These are phyloP conservation scores for Empidonax alnorum DNA, from an alignment of 2,113 vertebrate species.

Conservation along the genomic window DNA sequence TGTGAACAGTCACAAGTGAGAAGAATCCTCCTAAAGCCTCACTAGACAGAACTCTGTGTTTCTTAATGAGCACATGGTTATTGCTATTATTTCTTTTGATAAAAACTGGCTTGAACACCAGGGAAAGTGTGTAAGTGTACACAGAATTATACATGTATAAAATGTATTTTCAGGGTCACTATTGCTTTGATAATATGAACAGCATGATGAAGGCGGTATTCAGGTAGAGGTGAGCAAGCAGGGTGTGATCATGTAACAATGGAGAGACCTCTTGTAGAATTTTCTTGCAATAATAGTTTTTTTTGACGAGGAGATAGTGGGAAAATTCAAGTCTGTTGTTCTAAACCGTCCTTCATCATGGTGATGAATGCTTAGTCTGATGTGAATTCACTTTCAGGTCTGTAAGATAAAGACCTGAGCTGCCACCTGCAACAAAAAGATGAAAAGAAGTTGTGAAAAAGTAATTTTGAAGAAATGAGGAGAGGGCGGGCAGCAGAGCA, in stretches of 20 bases:
- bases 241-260: neutral
- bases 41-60: neutral
- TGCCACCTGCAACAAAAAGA: neutral
- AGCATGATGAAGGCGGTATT: neutral
- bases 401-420: neutral
- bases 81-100: neutral
- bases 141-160: accelerated
- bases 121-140: neutral
- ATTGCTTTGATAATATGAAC: neutral
- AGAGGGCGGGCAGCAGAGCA: accelerated
- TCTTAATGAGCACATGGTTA: neutral
- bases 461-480: neutral
- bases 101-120: neutral
- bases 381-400: neutral
- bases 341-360: neutral
- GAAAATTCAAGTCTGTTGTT: neutral
- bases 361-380: neutral
- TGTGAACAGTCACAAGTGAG: neutral
- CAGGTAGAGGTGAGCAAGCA: neutral
- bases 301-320: neutral
- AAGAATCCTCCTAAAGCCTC: neutral
- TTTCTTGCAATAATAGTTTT: neutral
- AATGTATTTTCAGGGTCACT: neutral
- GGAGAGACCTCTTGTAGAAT: neutral
- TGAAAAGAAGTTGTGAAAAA: neutral